A percentile compares a stretch with the other conserved stretches of the same genome.
Evolutionary conservation across 2,888 invertebrate genomes (phyloP).

Genomic region (Agrilus biguttatus): DNA sequence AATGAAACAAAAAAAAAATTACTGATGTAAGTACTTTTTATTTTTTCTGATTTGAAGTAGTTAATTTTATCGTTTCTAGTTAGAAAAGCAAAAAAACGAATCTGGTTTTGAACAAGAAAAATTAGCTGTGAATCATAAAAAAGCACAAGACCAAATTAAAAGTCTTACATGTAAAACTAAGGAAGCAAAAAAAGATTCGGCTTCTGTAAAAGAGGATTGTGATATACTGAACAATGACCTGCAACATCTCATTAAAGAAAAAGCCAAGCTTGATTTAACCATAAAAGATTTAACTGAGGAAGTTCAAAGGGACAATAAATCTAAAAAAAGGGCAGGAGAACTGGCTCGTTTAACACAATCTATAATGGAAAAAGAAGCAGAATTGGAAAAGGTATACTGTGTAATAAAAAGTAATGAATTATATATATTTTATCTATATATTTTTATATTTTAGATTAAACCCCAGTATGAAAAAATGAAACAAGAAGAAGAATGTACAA

Average conservation of each 20-base stretch:
- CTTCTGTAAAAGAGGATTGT: constrained; percentile 77
- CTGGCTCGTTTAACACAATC: constrained; percentile 73
- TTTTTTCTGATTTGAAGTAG: no score
- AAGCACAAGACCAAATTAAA: constrained; percentile 58
- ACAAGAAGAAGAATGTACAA: no score
- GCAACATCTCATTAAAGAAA: no score
- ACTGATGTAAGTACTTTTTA: constrained; percentile 49
- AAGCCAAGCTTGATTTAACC: no score
- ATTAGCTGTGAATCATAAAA: constrained; percentile 57
- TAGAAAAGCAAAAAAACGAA: no score
- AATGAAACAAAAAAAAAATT: constrained; percentile 86
- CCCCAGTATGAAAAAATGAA: no score
- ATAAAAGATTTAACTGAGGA: no score
- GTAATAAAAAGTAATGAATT: neutral
- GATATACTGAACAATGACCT: constrained; percentile 81
- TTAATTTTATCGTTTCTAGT: no score
- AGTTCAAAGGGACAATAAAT: no score
- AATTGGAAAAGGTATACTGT: constrained; percentile 53
- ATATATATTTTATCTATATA: no score
- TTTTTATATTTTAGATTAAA: no score
- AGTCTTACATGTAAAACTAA: constrained; percentile 56
- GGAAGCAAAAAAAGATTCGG: constrained; percentile 80
- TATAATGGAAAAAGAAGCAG: constrained; percentile 78
- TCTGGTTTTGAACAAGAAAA: no score
- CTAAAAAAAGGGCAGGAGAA: constrained; percentile 81